Evolutionary conservation across 2,888 invertebrate species (phyloP).

Genomic region (Drosophila lacicola): DNA sequence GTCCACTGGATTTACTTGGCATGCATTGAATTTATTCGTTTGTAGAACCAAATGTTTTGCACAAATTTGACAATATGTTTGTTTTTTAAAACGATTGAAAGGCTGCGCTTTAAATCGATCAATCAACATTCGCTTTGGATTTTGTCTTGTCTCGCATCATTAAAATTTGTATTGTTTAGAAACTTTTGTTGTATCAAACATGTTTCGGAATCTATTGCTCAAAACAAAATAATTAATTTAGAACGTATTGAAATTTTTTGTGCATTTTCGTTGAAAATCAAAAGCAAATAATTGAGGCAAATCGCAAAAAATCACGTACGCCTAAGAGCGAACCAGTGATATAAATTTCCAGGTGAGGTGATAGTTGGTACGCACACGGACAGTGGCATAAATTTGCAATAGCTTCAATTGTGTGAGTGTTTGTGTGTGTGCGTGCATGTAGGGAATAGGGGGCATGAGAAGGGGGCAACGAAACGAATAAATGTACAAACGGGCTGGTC

Average conservation of each 20-base stretch:
- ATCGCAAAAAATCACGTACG: constrained; percentile 72
- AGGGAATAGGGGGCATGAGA: not conserved
- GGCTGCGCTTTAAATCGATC: not conserved
- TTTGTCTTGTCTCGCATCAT: not conserved
- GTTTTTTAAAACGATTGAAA: too few species aligned
- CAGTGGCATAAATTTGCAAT: constrained; percentile 15
- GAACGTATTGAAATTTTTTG: not conserved
- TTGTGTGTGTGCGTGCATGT: not conserved
- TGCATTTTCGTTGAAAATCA: constrained; percentile 13
- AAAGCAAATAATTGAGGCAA: constrained; percentile 67
- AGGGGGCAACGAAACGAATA: not conserved
- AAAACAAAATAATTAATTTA: too few species aligned
- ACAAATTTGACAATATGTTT: too few species aligned
- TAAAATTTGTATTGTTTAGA: not conserved
- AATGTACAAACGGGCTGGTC: constrained; percentile 11
- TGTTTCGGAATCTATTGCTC: not conserved
- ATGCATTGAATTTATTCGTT: not conserved
- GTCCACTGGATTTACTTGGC: not conserved
- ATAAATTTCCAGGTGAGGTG: not conserved
- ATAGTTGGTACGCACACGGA: constrained; percentile 4
- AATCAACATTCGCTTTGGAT: not conserved
- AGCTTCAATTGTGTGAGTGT: constrained; percentile 17
- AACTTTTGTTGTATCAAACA: not conserved
- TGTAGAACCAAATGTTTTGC: not conserved
- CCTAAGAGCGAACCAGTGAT: constrained; percentile 21